phyloP scores from a whole-genome alignment of 2,888 invertebrate genomes.

The Sesamia inferens region DNA sequence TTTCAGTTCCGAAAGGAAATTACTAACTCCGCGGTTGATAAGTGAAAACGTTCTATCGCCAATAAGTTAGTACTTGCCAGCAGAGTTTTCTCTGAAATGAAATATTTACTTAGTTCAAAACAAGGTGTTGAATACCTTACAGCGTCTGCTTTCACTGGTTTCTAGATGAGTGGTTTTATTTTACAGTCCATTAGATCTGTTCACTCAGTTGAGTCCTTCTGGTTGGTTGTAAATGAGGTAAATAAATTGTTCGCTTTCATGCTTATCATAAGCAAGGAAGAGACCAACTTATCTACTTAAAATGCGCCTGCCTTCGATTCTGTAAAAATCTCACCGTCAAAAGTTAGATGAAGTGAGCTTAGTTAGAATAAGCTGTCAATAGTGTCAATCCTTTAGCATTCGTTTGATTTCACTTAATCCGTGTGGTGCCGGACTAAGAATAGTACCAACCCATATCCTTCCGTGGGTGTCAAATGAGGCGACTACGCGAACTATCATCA shows the following conservation, averaged over 20 bases:
- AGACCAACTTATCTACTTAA: background rate
- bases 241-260: constrained; percentile 30
- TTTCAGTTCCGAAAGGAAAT: constrained; percentile 58
- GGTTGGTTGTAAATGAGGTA: constrained; percentile 39
- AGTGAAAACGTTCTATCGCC: constrained; percentile 51
- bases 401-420: too few species aligned
- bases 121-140: constrained; percentile 71
- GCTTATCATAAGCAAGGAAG: constrained; percentile 13
- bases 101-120: constrained; percentile 71
- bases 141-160: constrained; percentile 68
- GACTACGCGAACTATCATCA: too few species aligned
- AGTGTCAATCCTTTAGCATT: too few species aligned
- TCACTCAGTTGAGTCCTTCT: constrained; percentile 40
- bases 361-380: too few species aligned
- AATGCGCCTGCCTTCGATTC: background rate
- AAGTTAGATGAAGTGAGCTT: too few species aligned
- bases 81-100: constrained; percentile 67
- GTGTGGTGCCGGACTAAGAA: too few species aligned
- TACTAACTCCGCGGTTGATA: constrained; percentile 54
- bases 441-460: too few species aligned
- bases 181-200: constrained; percentile 71
- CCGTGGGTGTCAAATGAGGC: too few species aligned
- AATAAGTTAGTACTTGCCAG: constrained; percentile 23
- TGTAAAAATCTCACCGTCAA: too few species aligned
- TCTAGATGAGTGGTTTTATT: constrained; percentile 75